These are phyloP conservation scores for Meloidogyne chitwoodi DNA, from an alignment of 1,140 invertebrate genomes.

Conservation along the genomic window DNA sequence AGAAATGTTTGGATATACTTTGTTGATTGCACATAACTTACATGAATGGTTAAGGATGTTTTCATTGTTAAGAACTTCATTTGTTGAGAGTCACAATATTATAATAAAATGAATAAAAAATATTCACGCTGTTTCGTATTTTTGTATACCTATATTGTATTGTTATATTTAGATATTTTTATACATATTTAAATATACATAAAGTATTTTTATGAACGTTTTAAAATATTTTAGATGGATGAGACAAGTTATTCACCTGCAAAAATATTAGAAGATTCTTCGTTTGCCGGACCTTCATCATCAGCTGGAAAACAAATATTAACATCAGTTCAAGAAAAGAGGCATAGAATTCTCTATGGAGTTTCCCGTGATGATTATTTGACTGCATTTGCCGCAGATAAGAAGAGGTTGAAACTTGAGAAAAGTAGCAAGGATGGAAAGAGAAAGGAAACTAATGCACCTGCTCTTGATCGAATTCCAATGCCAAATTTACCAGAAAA, in stretches of 20 bases:
- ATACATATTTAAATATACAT: too few relatives aligned
- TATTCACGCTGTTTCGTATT: too few relatives aligned
- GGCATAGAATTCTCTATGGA: slow-evolving; percentile 29
- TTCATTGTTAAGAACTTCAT: not conserved
- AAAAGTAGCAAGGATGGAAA: slow-evolving; percentile 28
- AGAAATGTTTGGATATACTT: not conserved
- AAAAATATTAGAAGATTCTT: not conserved
- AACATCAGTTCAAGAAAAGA: slow-evolving; percentile 14
- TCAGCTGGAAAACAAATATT: not conserved
- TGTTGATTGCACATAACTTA: not conserved
- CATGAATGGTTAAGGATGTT: not conserved
- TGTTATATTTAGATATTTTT: too few relatives aligned
- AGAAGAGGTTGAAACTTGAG: slow-evolving; percentile 29
- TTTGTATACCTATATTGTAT: too few relatives aligned
- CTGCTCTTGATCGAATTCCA: slow-evolving; percentile 37
- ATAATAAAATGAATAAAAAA: too few relatives aligned
- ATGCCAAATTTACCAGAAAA: slow-evolving; percentile 33
- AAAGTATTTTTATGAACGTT: too few relatives aligned
- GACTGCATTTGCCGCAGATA: slow-evolving; percentile 20
- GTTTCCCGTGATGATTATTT: slow-evolving; percentile 25
- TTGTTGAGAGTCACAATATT: not conserved
- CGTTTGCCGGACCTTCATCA: not conserved
- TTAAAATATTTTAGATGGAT: not conserved
- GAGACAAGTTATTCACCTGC: not conserved
- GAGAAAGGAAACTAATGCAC: slow-evolving; percentile 31